Conservation (phyloP, 2,888 invertebrate species). For the Notodonta dromedarius region DNA sequence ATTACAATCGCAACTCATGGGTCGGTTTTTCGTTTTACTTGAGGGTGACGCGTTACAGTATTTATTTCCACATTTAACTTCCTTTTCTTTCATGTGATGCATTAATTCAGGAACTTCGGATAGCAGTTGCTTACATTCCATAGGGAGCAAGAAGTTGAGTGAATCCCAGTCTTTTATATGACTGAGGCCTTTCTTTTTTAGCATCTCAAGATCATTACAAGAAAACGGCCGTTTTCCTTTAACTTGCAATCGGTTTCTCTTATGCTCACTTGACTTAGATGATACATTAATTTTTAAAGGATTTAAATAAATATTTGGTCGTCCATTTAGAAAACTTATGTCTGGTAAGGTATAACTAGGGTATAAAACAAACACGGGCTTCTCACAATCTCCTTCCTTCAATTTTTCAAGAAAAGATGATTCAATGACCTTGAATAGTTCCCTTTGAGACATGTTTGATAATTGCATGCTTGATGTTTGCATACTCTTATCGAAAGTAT, state of each 20-base stretch:
- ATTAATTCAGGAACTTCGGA: slow-evolving; percentile 92
- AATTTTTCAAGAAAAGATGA: slow-evolving; percentile 89
- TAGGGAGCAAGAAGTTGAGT: slow-evolving; percentile 93
- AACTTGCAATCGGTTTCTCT: slow-evolving; percentile 64
- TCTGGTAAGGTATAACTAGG: slow-evolving; percentile 96
- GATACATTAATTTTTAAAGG: slow-evolving; percentile 86
- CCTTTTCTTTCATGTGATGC: slow-evolving; percentile 85
- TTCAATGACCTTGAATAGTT: slow-evolving; percentile 86
- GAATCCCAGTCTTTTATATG: slow-evolving; percentile 98
- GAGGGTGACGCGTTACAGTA: slow-evolving; percentile 74
- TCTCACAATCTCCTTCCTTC: slow-evolving; percentile 86
- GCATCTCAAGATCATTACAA: slow-evolving; percentile 91
- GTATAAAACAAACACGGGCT: slow-evolving; percentile 94
- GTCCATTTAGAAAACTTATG: slow-evolving; percentile 89
- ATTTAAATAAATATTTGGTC: slow-evolving; percentile 88
- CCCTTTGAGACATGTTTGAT: slow-evolving; percentile 67
- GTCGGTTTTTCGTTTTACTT: slow-evolving; percentile 83
- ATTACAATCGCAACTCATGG: slow-evolving; percentile 85
- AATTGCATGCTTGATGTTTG: slow-evolving; percentile 86
- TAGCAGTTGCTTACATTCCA: slow-evolving; percentile 91
- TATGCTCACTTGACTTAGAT: slow-evolving; percentile 67
- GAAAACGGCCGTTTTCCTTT: slow-evolving; percentile 88
- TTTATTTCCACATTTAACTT: slow-evolving; percentile 70
- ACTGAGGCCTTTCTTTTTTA: slow-evolving; percentile 91
- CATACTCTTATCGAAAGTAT: slow-evolving; percentile 89